phyloP scores from a whole-genome alignment of 2,797 vertebrate species.

The Acropternis orthonyx region DNA sequence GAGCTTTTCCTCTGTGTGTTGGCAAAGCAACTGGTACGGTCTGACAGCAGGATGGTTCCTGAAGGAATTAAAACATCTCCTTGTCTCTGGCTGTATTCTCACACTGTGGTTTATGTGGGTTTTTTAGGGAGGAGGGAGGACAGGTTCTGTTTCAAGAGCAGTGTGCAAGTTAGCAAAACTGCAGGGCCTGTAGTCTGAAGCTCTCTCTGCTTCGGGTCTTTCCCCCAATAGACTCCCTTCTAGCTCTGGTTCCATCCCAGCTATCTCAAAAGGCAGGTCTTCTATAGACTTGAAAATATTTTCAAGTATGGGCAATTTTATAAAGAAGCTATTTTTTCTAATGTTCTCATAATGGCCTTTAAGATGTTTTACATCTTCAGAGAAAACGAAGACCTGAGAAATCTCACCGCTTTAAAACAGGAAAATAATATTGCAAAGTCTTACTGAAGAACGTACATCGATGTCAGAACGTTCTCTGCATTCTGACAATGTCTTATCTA shows the following conservation, averaged over 20 bases:
- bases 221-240: not conserved
- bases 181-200: not conserved
- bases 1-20: not conserved
- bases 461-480: not conserved
- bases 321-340: not conserved
- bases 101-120: accelerated
- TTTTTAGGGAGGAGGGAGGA: not conserved
- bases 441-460: not conserved
- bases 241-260: not conserved
- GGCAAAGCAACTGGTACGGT: not conserved
- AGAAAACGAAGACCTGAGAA: not conserved
- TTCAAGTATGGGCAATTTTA: not conserved
- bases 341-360: not conserved
- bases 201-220: not conserved
- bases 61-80: not conserved
- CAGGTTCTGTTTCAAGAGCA: not conserved
- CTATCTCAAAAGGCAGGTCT: not conserved
- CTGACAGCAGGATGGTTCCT: not conserved
- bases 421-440: not conserved
- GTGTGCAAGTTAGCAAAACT: accelerated
- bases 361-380: not conserved
- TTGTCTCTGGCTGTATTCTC: not conserved
- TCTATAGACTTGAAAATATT: not conserved
- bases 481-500: not conserved
- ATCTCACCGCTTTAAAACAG: not conserved